phyloP scores from a whole-genome alignment of 2,797 vertebrate species.

The Hemitrygon akajei region DNA sequence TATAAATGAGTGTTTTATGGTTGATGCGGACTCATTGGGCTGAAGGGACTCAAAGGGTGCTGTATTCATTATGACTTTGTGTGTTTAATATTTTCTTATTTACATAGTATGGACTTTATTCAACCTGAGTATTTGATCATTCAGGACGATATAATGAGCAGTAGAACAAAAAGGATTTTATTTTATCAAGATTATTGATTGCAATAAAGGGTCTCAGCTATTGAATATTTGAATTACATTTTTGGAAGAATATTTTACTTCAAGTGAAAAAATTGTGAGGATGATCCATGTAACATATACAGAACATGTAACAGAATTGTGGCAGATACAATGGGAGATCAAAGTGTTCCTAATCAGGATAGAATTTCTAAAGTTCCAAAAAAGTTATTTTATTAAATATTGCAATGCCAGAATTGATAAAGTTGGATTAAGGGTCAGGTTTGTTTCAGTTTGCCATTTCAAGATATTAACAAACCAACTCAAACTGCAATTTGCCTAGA shows the following conservation, averaged over 20 bases:
- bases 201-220: neutral
- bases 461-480: neutral
- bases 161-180: neutral
- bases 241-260: neutral
- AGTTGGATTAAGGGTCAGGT: neutral
- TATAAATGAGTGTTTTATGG: too few relatives aligned
- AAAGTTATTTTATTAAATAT: neutral
- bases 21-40: too few relatives aligned
- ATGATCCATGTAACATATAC: neutral
- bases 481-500: neutral
- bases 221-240: neutral
- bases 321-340: neutral
- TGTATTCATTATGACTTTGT: too few relatives aligned
- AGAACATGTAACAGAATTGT: neutral
- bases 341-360: neutral
- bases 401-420: neutral
- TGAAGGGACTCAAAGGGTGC: too few relatives aligned
- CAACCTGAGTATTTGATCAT: too few relatives aligned
- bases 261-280: neutral
- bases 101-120: neutral
- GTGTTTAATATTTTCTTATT: neutral
- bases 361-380: neutral
- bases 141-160: neutral
- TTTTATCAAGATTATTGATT: neutral
- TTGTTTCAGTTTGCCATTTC: neutral